Evolutionary conservation across 2,797 vertebrate species (phyloP), one percentile per base, ranked within the genome.

Genomic region (Pangasius mekongensis): DNA sequence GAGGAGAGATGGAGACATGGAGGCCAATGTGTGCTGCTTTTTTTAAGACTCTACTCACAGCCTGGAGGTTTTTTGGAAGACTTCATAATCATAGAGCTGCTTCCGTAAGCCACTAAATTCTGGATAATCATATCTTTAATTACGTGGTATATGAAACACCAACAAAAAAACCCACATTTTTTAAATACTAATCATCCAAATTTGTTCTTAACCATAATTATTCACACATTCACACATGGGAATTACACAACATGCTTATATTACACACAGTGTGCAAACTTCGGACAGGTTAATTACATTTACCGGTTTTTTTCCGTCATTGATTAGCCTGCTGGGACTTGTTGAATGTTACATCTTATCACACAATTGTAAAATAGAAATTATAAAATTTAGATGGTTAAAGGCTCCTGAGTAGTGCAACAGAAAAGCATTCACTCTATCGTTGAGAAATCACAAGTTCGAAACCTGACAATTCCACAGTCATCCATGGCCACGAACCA

Each of bases 1-100:
- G 30, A 60, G 78, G 62, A 58, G 86, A 83, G 27, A 81, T 27
- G 30, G 58, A 85, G 87, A 85, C 20, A 67, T 83, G 84, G 66
- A 89, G 71, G 56, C 64, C 47, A 69, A 36, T 24, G 74, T 87
- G 36, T 39, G n/a, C 43, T 85, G 58, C 76, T 80, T 56, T 69
- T 87, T 78, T 64, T 81, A 66, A 84, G 52, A 69, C n/a, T 78
- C 30, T 69, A 27, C 39, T 83, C 69, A 82, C 30, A 62, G 60
- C 43, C 78, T 24, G 78, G 11, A 62, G 78, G 24, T 0, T 66
- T 66, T 71, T 67, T 76, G 71, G 81, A 88, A 47, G 5, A 66
- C 3, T 78, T n/a, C 33, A 36, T 56, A 49, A 36, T 66, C 49
- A 43, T 10, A 67, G 11, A 84, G 78, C 20, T 62, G 56, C 82